Percentiles rank a stretch among this genome's conserved stretches.
phyloP scores from a whole-genome alignment of 2,888 invertebrate genomes.

The Acanthopleura granulata region DNA sequence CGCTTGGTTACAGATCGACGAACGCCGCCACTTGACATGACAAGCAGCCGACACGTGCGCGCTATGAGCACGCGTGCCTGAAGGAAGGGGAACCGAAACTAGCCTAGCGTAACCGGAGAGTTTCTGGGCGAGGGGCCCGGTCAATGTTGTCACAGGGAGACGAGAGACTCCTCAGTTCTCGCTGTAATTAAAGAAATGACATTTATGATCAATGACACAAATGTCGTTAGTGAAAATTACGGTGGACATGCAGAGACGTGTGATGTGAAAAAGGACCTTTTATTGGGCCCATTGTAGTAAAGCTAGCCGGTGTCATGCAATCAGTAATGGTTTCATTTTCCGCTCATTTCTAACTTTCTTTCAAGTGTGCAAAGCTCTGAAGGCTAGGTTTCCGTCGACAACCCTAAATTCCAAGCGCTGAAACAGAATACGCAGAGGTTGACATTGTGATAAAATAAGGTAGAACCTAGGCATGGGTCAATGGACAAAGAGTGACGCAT shows the following conservation, averaged over 20 bases:
- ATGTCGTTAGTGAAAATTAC: conserved; percentile 3
- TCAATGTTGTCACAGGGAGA: neutral
- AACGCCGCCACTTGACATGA: no score
- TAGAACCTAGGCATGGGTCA: no score
- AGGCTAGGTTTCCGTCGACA: neutral
- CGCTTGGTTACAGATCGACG: no score
- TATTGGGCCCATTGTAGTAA: neutral
- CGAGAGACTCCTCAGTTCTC: neutral
- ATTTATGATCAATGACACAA: conserved; percentile 4
- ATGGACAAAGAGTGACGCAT: no score
- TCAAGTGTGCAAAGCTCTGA: neutral
- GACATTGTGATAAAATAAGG: no score
- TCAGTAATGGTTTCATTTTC: neutral
- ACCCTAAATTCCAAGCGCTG: no score
- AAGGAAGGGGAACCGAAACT: no score
- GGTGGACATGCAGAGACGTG: neutral
- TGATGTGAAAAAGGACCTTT: neutral
- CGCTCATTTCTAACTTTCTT: neutral
- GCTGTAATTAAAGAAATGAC: conserved; percentile 8
- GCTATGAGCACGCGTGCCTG: no score
- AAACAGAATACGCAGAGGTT: no score
- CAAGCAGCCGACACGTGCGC: no score
- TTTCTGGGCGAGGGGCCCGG: no score
- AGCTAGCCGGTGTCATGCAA: neutral
- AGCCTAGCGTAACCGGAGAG: no score